These are phyloP conservation scores for Drosophila mimetica DNA, from an alignment of 2,888 invertebrate genomes.

Conservation along the genomic window DNA sequence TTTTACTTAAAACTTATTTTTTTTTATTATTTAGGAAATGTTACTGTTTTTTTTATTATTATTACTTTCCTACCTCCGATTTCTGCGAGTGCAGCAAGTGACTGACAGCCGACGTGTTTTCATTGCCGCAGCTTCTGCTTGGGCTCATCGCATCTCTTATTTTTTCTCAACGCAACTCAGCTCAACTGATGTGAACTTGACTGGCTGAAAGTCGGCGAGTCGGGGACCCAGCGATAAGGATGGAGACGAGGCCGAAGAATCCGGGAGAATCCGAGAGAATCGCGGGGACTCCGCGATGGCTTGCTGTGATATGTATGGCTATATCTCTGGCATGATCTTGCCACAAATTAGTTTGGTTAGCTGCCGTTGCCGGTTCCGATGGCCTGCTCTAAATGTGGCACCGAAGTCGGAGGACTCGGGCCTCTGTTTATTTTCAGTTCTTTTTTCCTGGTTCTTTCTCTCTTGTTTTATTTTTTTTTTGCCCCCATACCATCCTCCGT, in stretches of 20 bases:
- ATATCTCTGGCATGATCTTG: conserved; percentile 79
- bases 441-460: neutral
- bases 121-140: conserved; percentile 71
- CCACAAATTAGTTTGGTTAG: conserved; percentile 80
- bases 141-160: conserved; percentile 59
- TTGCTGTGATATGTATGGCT: conserved; percentile 77
- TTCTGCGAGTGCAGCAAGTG: conserved; percentile 34
- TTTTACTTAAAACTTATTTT: too few species aligned
- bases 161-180: conserved; percentile 39
- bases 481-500: conserved; percentile 24
- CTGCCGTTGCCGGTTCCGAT: conserved; percentile 55
- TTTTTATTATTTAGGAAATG: too few species aligned
- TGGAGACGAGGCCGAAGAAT: conserved; percentile 1
- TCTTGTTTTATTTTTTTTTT: neutral
- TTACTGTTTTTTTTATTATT: too few species aligned
- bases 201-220: conserved; percentile 19
- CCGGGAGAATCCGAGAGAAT: conserved; percentile 13
- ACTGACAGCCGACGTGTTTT: conserved; percentile 55
- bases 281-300: conserved; percentile 51
- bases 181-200: conserved; percentile 53
- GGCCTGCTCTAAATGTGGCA: conserved; percentile 53
- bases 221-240: conserved; percentile 14
- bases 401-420: conserved; percentile 15
- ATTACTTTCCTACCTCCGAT: neutral
- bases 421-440: conserved; percentile 20